Base-by-base conservation (phyloP, 1,140 invertebrate genomes). In the Drosophila nigromelanica region DNA sequence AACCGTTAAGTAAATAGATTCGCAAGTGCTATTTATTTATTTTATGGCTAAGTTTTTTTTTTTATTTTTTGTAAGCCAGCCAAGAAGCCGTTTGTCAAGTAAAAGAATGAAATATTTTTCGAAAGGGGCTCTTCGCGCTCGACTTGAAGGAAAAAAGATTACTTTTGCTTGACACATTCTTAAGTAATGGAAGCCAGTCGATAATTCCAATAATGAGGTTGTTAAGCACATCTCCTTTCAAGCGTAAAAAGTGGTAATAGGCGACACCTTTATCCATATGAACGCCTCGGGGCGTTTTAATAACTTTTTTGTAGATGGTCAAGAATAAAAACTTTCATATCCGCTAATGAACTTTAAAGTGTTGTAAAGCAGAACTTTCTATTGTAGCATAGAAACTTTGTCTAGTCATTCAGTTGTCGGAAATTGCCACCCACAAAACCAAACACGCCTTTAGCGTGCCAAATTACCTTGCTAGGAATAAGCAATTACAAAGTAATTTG, bases 221-320 rank as follows among this genome's bases (percentile, higher is more conserved):
- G 42, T 15, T 45, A 18, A 45, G 42, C 42, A 45, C 42, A 15
- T n/a, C 39, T 45, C 15, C 42, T 21, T 45, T 45, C n/a, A 14
- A 40, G 39, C 14, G n/a, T 14, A n/a, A n/a, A 14, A 45, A 45
- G 3, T 21, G 42, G 42, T 15, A 14, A 40, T 6, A 40, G n/a
- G 1, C 39, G 39, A 40, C 21, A 24, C 21, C 39, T 40, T n/a
- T 40, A 40, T 40, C 11, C 37, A 39, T 12, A n/a, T 40, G 37
- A 40, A n/a, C 0, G n/a, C 12, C n/a, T n/a, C 5, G 12, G 0
- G n/a, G 5, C 11, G 5, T 39, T 39, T 39, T 39, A n/a, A 4
- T 5, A n/a, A 14, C 12, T 6, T 14, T 40, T 14, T 14, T 40
- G n/a, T 40, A 40, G 5, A 4, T 14, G 39, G n/a, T 14, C n/a